These are phyloP conservation scores for Zootermopsis nevadensis DNA, from an alignment of 2,888 invertebrate species.

Conservation along the genomic window DNA sequence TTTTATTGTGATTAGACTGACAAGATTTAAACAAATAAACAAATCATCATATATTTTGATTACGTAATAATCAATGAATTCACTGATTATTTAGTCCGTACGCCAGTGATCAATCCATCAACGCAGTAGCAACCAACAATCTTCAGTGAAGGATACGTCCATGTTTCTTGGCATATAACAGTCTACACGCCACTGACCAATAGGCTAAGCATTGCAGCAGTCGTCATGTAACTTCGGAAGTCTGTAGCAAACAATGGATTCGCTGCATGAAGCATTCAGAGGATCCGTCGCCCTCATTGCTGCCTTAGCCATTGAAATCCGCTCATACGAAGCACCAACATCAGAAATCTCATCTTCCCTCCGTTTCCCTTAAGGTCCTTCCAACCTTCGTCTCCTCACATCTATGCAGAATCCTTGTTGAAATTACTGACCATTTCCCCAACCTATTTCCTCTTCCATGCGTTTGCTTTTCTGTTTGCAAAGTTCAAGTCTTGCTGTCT, in stretches of 20 bases:
- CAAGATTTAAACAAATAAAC: no score
- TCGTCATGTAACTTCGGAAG: neutral
- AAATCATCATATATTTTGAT: no score
- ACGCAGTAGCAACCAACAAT: no score
- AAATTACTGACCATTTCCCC: neutral
- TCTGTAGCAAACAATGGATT: neutral
- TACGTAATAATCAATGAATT: no score
- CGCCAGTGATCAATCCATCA: no score
- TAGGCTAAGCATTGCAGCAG: neutral
- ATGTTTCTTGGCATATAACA: no score
- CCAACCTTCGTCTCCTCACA: neutral
- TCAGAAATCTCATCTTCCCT: neutral
- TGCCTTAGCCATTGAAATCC: neutral
- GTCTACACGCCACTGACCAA: neutral
- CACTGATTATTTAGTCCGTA: no score
- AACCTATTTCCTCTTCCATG: neutral
- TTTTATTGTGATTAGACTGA: no score
- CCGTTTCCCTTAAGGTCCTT: neutral
- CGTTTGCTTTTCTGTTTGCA: slow-evolving; percentile 16
- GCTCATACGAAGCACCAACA: neutral
- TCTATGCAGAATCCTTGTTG: neutral
- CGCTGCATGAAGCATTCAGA: neutral
- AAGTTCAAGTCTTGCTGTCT: neutral
- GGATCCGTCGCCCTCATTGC: neutral
- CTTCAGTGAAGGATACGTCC: no score